phyloP scores from a whole-genome alignment of 2,888 invertebrate genomes.

The Nowickia ferox region DNA sequence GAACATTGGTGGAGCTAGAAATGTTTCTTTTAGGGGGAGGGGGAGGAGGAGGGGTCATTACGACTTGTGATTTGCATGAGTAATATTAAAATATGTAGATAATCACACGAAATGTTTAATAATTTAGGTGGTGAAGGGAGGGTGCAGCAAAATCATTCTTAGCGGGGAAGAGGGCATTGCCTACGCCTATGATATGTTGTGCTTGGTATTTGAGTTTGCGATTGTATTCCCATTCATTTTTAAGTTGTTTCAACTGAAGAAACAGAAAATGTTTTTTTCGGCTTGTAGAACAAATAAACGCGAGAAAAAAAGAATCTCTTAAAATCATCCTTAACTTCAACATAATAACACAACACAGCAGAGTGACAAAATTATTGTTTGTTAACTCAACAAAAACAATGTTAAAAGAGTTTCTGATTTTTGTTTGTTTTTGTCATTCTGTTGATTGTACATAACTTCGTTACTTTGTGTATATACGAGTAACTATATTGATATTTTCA shows the following conservation, averaged over 20 bases:
- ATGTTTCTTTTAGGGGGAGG: too few species aligned
- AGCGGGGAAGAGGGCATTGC: too few species aligned
- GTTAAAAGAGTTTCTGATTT: constrained; percentile 5
- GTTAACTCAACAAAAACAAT: constrained; percentile 9
- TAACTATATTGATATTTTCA: too few species aligned
- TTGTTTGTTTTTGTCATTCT: background rate
- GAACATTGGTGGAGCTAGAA: too few species aligned
- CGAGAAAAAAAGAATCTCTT: constrained; percentile 28
- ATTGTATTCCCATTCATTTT: constrained; percentile 34
- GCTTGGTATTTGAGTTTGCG: constrained; percentile 28
- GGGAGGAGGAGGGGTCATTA: too few species aligned
- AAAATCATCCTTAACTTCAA: constrained; percentile 46
- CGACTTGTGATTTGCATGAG: too few species aligned
- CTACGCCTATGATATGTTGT: background rate
- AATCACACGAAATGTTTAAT: too few species aligned
- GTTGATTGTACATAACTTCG: background rate
- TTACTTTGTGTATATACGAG: background rate
- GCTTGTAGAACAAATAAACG: constrained; percentile 37
- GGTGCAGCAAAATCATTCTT: too few species aligned
- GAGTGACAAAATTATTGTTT: constrained; percentile 42
- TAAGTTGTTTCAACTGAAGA: constrained; percentile 57
- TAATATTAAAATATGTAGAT: too few species aligned
- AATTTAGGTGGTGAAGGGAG: too few species aligned
- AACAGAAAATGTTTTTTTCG: constrained; percentile 56
- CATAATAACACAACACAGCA: constrained; percentile 29